Conservation (phyloP, 2,888 invertebrate species). For the Cataglyphis livida region DNA sequence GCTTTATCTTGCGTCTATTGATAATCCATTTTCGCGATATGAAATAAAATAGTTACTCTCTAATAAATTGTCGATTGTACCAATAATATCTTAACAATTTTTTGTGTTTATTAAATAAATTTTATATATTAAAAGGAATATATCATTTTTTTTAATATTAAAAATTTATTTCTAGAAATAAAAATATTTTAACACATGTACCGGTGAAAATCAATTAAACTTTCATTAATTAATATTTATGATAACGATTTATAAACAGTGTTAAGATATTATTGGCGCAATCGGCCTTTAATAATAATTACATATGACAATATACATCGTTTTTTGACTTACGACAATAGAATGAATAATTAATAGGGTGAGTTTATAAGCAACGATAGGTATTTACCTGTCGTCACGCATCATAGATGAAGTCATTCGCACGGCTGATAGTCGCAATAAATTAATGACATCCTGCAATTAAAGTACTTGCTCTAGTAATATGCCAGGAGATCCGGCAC, state of each 20-base stretch:
- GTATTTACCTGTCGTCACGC: slow-evolving; percentile 64
- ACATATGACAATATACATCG: neutral
- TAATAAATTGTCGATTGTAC: neutral
- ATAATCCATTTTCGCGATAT: neutral
- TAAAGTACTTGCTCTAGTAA: slow-evolving; percentile 66
- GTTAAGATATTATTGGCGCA: neutral
- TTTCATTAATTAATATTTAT: neutral
- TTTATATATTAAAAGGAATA: neutral
- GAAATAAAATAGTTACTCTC: no score
- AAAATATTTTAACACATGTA: no score
- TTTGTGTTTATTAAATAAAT: neutral
- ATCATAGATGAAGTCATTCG: slow-evolving; percentile 72
- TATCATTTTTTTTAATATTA: no score
- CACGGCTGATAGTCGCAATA: slow-evolving; percentile 67
- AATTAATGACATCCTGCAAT: slow-evolving; percentile 77
- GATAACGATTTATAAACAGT: neutral
- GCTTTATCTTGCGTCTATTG: slow-evolving; percentile 12
- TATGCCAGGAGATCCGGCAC: slow-evolving; percentile 58
- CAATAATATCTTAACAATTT: neutral
- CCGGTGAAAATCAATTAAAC: neutral
- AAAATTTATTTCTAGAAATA: neutral
- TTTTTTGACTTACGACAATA: neutral
- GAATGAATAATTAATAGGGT: neutral
- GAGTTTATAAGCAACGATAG: neutral
- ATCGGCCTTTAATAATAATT: neutral